A percentile compares a stretch with the other conserved stretches of the same genome.
These are phyloP conservation scores for Sandelia bainsii DNA, from an alignment of 2,797 vertebrate genomes.

Conservation along the genomic window DNA sequence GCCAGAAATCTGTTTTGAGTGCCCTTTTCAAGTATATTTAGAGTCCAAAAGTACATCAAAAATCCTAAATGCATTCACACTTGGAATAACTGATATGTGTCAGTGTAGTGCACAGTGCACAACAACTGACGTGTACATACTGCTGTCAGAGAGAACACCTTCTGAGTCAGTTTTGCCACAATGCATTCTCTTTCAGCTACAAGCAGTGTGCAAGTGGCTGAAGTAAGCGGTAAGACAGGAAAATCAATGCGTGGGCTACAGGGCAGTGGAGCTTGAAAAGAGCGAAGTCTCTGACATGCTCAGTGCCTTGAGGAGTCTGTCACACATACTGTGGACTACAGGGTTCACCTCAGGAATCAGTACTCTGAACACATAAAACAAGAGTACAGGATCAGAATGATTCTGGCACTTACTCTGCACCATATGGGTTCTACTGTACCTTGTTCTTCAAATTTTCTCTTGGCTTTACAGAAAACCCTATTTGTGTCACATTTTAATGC, in stretches of 20 bases:
- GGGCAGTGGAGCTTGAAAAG: constrained; percentile 46
- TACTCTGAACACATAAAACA: background rate
- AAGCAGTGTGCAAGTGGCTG: constrained; percentile 46
- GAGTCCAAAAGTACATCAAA: background rate
- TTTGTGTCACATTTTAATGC: background rate
- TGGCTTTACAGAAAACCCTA: background rate
- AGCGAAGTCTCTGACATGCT: constrained; percentile 18
- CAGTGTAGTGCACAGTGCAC: background rate
- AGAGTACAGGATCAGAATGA: background rate
- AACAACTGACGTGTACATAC: background rate
- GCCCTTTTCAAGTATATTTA: no score
- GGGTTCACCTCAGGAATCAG: constrained; percentile 11
- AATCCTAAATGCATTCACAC: background rate
- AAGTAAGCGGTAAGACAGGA: constrained; percentile 64
- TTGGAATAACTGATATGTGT: background rate
- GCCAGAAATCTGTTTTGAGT: no score
- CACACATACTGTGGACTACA: constrained; percentile 11
- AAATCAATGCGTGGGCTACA: constrained; percentile 65
- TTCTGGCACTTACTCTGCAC: background rate
- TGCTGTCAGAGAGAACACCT: constrained; percentile 36
- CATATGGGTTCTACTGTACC: background rate
- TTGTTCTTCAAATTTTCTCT: background rate
- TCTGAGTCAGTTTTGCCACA: constrained; percentile 57
- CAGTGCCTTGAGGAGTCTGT: constrained; percentile 28
- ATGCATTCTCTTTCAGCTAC: constrained; percentile 59